Base-by-base conservation (phyloP, 2,797 vertebrate genomes). In the Clarias laeviceps region DNA sequence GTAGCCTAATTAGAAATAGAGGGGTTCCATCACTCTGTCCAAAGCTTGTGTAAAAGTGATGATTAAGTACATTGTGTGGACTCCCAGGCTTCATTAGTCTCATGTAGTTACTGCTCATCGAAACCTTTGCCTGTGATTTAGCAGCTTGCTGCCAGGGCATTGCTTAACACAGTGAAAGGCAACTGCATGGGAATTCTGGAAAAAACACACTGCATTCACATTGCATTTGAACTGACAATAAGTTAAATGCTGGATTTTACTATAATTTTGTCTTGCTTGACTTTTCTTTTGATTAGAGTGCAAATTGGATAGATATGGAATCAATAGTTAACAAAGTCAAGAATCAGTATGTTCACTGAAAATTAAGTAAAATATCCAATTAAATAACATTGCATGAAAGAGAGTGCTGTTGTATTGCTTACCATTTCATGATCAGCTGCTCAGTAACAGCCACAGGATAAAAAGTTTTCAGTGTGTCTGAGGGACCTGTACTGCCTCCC, bases 21-120 rank as follows among this genome's bases (percentile, higher is more conserved):
- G 93, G 87, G 88, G 88, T 84, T 81, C 66, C 87, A 91, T 93
- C 89, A 92, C 90, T 92, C 91, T 89, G 54, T 70, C 88, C 82
- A 89, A 80, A 66, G 86, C 84, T 85, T 56, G 86, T 87, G 82
- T 87, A 88, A 89, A 87, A 85, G 82, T 89, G 87, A 90, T 88
- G 90, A 80, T 87, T 78, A 86, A 86, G 85, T 84, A 87, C 84
- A 82, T 72, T 56, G 45, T 61, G 68, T 76, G 32, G 64, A 70
- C 68, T 87, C 57, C 54, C 32, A 27, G 76, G 82, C 82, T 83
- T 86, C 87, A 86, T 87, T 88, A 82, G 62, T 69, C 83, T 50
- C 40, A 68, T 85, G 72, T 85, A 85, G 78, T 85, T 85, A 88
- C 73, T 59, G 68, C 84, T 88, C 72, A 83, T 84, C 27, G 80